These are phyloP conservation scores for Chrysemys picta DNA, from an alignment of 2,113 vertebrate genomes.

Conservation along the genomic window DNA sequence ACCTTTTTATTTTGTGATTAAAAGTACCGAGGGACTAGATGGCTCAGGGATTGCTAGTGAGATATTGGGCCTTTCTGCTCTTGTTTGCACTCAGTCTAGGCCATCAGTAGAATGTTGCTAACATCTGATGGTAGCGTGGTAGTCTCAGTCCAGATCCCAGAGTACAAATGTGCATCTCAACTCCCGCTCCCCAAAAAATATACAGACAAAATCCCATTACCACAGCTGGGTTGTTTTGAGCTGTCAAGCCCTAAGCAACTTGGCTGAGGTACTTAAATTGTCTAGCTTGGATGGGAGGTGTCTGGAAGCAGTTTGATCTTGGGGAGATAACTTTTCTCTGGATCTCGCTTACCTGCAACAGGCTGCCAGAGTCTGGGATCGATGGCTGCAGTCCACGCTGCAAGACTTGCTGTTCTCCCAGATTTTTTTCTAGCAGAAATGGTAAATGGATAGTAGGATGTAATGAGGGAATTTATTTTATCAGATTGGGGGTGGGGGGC, in stretches of 20 bases:
- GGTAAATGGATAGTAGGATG: background rate
- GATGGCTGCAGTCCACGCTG: background rate
- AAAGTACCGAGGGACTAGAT: conserved; percentile 8
- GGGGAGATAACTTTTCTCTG: conserved; percentile 19
- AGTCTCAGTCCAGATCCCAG: conserved; percentile 35
- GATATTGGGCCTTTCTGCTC: conserved; percentile 57
- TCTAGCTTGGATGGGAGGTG: conserved; percentile 11
- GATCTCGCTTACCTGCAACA: conserved; percentile 40
- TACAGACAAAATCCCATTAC: background rate
- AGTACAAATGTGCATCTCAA: background rate
- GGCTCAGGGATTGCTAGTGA: conserved; percentile 42
- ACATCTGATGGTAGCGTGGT: conserved; percentile 54
- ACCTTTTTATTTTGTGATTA: conserved; percentile 44
- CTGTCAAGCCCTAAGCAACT: conserved; percentile 52
- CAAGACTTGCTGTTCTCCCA: background rate
- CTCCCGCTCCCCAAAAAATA: accelerated
- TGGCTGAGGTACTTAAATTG: conserved; percentile 52
- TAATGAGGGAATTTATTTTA: background rate
- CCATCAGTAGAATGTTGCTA: conserved; percentile 39
- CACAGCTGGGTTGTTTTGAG: conserved; percentile 53
- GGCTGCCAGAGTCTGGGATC: background rate
- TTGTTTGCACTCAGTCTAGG: conserved; percentile 53
- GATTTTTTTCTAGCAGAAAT: background rate
- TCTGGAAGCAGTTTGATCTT: background rate
- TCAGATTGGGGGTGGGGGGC: accelerated